Evolutionary conservation across 1,140 invertebrate species (phyloP), one percentile per base, ranked within the genome.

Genomic region (Aradophagus sp.): DNA sequence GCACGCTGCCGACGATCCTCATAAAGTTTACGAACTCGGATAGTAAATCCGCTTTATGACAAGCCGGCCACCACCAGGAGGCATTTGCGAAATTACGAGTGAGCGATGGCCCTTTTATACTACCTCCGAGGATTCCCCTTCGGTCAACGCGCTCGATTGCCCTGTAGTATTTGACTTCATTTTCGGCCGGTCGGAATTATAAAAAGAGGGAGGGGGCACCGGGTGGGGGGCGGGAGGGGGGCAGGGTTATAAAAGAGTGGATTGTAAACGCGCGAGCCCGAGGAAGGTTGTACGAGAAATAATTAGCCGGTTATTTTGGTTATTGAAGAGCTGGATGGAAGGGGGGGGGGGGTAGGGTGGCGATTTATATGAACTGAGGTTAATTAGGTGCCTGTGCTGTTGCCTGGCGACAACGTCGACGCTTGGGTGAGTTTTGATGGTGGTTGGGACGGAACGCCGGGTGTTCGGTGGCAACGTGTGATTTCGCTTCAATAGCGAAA

Each of bases 31-130:
- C 73, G 67, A 77, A 79, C 75, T 69, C 68, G 69, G 76, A 77
- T 78, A 74, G 76, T 82, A 80, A 81, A 81, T 81, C 72, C 74
- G 75, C 70, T 81, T 80, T 79, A 80, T 78, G 80, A 82, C 78
- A 82, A 77, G 72, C 69, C 67, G 75, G 52, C 73, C 74, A 75
- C 75, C 75, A 79, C 76, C 74, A 78, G 74, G 71, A 73, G 75
- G 69, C 75, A 78, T 78, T 74, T 70, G 62, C 77, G 67, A 79
- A 80, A 80, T 80, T 79, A 79, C 77, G 76, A 68, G 65, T 78
- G 73, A 73, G 44, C 73, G 74, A 75, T 76, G 67, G 70, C 69
- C 75, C 77, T 77, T 78, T 78, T 79, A 78, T 80, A 74, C 67
- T 42, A 59, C 58, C 35, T 42, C 59, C 34, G 62, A 63, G 58